Base-by-base conservation (phyloP, 2,113 vertebrate genomes). In the Typhlomys cinereus region DNA sequence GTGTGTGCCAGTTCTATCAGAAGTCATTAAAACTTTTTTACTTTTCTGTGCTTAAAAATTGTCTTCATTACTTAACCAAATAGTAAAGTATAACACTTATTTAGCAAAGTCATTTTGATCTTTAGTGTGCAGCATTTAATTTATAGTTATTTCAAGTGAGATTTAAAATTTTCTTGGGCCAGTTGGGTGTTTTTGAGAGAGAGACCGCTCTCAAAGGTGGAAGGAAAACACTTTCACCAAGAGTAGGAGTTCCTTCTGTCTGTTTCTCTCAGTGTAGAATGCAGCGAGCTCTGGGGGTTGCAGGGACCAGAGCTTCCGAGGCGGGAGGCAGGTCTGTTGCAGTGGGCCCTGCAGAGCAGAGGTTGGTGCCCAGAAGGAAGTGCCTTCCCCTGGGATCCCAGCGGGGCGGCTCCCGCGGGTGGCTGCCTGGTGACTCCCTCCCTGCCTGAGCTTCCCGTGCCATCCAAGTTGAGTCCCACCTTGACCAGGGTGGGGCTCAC, bases 301-400 rank as follows among this genome's bases (percentile, higher is more conserved):
- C 1, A 64, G 48, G 46, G 5, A 36, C 57, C 25, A 0, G n/a
- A 54, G 50, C 20, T 59, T 9, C 7, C 36, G 36, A 27, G 5
- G 0, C 7, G 9, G 80, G 57, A 54, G 59, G 23, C 48, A 21
- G 36, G 0, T 14, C 20, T 10, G 61, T 7, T 4, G 17, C 41
- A n/a, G 18, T 8, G 5, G 2, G 7, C 7, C 1, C 0, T 1
- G n/a, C 15, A 13, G 62, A 4, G 50, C 18, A 34, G 41, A 75
- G 61, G 5, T 6, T 1, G 20, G 46, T 23, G 34, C 11, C 1
- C 39, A 3, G 2, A 0, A 7, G 1, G 5, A 1, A 1, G 0
- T 29, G 6, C 25, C 0, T 4, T 4, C 20, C 12, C 18, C 46
- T 10, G 13, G 59, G 17, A 44, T 13, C 5, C 0, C 12, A 14